Conservation (phyloP, 2,888 invertebrate genomes). For the Acronicta aceris region DNA sequence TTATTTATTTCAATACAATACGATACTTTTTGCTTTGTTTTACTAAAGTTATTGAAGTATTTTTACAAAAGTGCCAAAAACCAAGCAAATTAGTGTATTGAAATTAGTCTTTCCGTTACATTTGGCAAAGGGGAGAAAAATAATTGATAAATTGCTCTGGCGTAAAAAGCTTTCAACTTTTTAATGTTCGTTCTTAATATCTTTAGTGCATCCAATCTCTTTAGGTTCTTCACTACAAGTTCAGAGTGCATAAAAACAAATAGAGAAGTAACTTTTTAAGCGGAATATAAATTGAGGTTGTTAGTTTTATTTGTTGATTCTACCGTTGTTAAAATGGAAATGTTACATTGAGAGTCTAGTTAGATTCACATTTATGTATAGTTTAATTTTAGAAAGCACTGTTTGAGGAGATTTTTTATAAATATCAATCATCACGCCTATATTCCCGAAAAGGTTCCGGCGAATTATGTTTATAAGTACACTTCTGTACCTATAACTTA, state of each 20-base stretch:
- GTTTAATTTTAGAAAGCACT: neutral
- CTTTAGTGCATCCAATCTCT: slow-evolving; percentile 23
- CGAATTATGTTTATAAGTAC: no score
- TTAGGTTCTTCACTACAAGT: slow-evolving; percentile 3
- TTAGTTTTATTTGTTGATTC: slow-evolving; percentile 8
- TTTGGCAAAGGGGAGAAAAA: neutral
- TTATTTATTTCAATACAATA: neutral
- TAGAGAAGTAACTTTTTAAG: neutral
- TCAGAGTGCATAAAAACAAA: slow-evolving; percentile 1
- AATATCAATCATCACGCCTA: no score
- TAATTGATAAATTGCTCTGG: neutral
- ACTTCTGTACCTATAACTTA: no score
- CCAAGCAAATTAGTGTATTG: neutral
- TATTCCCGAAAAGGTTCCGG: no score
- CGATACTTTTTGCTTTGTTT: neutral
- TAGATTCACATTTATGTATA: neutral
- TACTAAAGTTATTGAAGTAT: no score
- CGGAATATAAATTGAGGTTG: slow-evolving; percentile 4
- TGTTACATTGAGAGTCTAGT: neutral
- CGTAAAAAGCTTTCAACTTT: slow-evolving; percentile 6
- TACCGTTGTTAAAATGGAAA: neutral
- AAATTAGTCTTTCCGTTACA: neutral
- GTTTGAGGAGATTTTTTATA: no score
- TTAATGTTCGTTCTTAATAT: slow-evolving; percentile 10
- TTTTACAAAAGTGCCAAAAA: neutral